Conservation (phyloP, 2,113 vertebrate genomes). For the Polypterus senegalus region DNA sequence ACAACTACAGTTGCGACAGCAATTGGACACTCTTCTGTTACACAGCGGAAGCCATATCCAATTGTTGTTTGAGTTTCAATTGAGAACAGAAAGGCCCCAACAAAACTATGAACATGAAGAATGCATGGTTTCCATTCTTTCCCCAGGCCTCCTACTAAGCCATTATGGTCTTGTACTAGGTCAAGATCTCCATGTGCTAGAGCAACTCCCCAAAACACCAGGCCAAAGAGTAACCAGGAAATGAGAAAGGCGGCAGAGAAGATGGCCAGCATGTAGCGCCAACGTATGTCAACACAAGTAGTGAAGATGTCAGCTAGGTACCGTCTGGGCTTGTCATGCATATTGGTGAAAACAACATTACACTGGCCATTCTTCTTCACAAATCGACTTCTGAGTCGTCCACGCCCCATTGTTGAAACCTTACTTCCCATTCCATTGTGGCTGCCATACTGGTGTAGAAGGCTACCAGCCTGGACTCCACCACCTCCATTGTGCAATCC, state of each 20-base stretch:
- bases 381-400: slow-evolving; percentile 80
- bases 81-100: slow-evolving; percentile 88
- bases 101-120: slow-evolving; percentile 79
- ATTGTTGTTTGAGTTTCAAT: slow-evolving; percentile 97
- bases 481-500: slow-evolving; percentile 41
- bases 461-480: background rate
- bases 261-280: slow-evolving; percentile 87
- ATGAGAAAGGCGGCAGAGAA: slow-evolving; percentile 76
- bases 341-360: slow-evolving; percentile 85
- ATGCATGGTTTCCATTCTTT: slow-evolving; percentile 67
- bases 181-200: slow-evolving; percentile 83
- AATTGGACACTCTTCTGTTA: slow-evolving; percentile 85
- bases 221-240: slow-evolving; percentile 87
- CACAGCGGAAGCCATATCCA: slow-evolving; percentile 88
- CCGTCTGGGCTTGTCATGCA: slow-evolving; percentile 84
- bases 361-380: slow-evolving; percentile 96
- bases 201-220: slow-evolving; percentile 82
- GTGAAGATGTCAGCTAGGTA: slow-evolving; percentile 95
- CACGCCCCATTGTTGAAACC: slow-evolving; percentile 52
- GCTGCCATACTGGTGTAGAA: slow-evolving; percentile 7
- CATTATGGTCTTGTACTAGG: slow-evolving; percentile 9
- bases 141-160: slow-evolving; percentile 17
- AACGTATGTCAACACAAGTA: slow-evolving; percentile 89
- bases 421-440: slow-evolving; percentile 42
- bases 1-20: slow-evolving; percentile 79